Conservation (phyloP, 2,797 vertebrate genomes). For the Macrochelys suwanniensis region DNA sequence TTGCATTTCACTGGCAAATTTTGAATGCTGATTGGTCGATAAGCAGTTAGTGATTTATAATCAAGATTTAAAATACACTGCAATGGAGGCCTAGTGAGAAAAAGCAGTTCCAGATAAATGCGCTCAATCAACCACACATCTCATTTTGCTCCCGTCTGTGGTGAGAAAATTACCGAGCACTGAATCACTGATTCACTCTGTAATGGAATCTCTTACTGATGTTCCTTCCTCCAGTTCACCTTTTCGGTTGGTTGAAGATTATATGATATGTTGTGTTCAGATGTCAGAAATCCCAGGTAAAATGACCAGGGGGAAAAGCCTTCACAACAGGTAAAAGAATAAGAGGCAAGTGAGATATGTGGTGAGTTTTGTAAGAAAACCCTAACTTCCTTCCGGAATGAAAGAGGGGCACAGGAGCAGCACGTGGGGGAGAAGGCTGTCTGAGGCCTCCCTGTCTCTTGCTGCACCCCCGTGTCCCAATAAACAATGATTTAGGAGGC, state of each 20-base stretch:
- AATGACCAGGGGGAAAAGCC: not conserved
- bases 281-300: not conserved
- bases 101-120: not conserved
- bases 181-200: not conserved
- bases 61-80: not conserved
- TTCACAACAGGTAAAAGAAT: not conserved
- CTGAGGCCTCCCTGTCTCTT: not conserved
- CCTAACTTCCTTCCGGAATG: not conserved
- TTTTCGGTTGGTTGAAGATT: not conserved
- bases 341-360: not conserved
- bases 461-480: fast-evolving
- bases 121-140: not conserved
- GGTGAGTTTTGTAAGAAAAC: not conserved
- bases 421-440: not conserved
- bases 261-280: not conserved
- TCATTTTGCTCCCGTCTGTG: not conserved
- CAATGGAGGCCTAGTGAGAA: not conserved
- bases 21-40: not conserved
- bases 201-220: not conserved
- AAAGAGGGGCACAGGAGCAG: not conserved
- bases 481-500: not conserved
- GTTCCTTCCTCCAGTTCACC: not conserved
- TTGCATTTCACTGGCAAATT: not conserved
- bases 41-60: not conserved
- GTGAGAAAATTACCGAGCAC: not conserved